phyloP scores from a whole-genome alignment of 2,113 vertebrate species.

The Cricetomys ansorgei region DNA sequence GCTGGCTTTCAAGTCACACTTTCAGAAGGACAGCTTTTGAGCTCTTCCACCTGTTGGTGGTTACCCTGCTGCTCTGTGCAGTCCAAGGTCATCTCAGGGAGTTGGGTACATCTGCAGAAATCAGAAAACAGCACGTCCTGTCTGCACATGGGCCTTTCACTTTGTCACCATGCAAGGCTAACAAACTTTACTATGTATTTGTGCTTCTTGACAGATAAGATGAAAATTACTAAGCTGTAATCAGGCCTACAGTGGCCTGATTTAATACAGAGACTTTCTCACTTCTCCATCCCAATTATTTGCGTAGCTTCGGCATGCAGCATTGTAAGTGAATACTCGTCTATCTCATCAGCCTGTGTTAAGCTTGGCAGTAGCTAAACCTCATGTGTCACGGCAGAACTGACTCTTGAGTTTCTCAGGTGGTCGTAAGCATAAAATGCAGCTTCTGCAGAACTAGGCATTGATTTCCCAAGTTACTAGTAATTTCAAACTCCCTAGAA shows the following conservation, averaged over 20 bases:
- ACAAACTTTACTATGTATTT: constrained; percentile 68
- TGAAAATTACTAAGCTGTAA: constrained; percentile 65
- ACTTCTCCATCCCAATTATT: constrained; percentile 65
- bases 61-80: constrained; percentile 8
- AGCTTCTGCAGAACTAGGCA: not conserved
- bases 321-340: constrained; percentile 44
- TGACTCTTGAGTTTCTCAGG: not conserved
- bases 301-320: constrained; percentile 56
- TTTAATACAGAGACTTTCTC: constrained; percentile 64
- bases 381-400: constrained; percentile 18
- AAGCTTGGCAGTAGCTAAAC: not conserved
- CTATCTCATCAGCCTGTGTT: constrained; percentile 18
- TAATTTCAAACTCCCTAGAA: constrained; percentile 43
- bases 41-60: not conserved
- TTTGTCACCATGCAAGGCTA: constrained; percentile 54
- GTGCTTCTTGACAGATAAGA: constrained; percentile 69
- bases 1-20: constrained; percentile 12
- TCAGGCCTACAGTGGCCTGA: constrained; percentile 49
- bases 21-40: not conserved
- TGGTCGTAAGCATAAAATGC: not conserved
- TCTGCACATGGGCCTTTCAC: not conserved
- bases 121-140: not conserved
- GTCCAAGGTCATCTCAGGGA: constrained; percentile 8
- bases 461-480: not conserved
- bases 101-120: constrained; percentile 41